These are phyloP conservation scores for Etia nguti DNA, from an alignment of 2,113 vertebrate species.

Conservation along the genomic window DNA sequence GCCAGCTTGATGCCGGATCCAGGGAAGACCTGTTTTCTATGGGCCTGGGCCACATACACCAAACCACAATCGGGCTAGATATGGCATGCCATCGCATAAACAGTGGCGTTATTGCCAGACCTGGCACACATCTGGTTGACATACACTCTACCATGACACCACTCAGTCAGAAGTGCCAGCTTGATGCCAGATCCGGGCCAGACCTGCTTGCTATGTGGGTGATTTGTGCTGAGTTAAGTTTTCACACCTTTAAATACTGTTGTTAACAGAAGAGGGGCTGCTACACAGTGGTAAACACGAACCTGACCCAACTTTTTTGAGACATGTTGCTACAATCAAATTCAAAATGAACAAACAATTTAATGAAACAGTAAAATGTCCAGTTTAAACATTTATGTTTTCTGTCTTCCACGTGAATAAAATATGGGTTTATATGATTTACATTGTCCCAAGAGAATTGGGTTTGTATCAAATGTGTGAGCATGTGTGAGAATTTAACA, in stretches of 20 bases:
- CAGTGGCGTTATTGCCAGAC: too few species aligned
- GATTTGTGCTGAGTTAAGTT: neutral
- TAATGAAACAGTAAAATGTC: neutral
- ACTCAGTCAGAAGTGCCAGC: too few species aligned
- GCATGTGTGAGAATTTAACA: neutral
- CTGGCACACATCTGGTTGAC: too few species aligned
- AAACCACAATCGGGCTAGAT: too few species aligned
- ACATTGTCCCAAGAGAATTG: neutral
- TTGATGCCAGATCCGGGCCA: too few species aligned
- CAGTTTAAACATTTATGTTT: neutral
- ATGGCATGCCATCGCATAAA: too few species aligned
- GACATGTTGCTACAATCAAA: neutral
- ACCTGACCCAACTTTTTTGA: neutral
- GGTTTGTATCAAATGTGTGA: accelerated
- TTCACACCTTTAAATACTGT: neutral
- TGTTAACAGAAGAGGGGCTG: neutral
- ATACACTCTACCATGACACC: too few species aligned
- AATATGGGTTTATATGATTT: accelerated
- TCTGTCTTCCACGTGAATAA: neutral
- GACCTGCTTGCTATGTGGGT: too few species aligned
- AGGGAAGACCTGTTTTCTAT: too few species aligned
- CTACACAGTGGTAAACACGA: too few species aligned
- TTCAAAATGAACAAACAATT: neutral
- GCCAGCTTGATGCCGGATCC: too few species aligned
- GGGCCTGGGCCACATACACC: too few species aligned